Base-by-base conservation (phyloP, 2,797 vertebrate species). In the Poeciliopsis infans region DNA sequence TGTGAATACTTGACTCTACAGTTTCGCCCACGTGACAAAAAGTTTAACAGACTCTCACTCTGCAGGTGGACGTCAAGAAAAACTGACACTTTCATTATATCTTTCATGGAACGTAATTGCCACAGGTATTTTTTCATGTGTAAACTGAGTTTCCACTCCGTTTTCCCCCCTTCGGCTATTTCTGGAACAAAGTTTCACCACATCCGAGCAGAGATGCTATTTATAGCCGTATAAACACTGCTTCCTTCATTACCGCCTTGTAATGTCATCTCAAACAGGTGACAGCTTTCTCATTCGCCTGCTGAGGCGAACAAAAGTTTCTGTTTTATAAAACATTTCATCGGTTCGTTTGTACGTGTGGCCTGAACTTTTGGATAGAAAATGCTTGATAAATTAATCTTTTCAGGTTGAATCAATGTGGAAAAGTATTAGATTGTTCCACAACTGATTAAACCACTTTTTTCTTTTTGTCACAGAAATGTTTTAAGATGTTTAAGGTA, bases 91-190 rank as follows among this genome's bases (percentile, higher is more conserved):
- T 82, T 70, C 59, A 53, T 47, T 74, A 5, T 10, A 61, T 46
- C 73, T 75, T 74, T 85, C 85, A 85, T 73, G 75, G 76, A 78
- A 73, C 68, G 11, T 71, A 71, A n/a, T 75, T 82, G 78, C 18
- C 57, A 75, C 70, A 25, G 23, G 28, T 61, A 7, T 61, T 41
- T 39, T 71, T 55, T 80, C 70, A 12, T 64, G 31, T 74, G 77
- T 72, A 80, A 57, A 76, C 76, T 77, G 7, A 41, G 36, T 68
- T 68, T 68, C 36, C 20, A 25, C 64, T 46, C 51, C 57, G 23
- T 78, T 55, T 85, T 72, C 55, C 83, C 73, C 25, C 81, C 68
- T 57, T 72, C 55, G 76, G 39, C 79, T 91, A 86, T 87, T 87
- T 89, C 70, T 51, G 55, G 77, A 81, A 49, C 59, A 79, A 57